These are phyloP conservation scores for Otis tarda DNA, from an alignment of 2,113 vertebrate genomes.

Conservation along the genomic window DNA sequence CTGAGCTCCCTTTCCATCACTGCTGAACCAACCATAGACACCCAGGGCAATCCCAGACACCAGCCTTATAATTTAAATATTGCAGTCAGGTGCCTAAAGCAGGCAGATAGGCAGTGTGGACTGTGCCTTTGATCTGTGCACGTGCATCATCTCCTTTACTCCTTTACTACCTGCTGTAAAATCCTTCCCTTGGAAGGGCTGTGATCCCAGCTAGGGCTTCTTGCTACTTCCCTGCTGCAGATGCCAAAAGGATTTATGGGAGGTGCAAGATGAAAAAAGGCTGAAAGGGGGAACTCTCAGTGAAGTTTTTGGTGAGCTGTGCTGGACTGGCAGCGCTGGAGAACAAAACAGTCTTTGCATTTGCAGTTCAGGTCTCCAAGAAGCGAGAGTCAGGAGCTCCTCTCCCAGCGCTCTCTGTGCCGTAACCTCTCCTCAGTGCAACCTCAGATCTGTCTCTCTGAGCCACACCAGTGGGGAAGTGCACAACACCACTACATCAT, in stretches of 20 bases:
- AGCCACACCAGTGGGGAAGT: background rate
- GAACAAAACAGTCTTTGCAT: background rate
- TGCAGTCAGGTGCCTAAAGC: background rate
- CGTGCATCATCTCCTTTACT: background rate
- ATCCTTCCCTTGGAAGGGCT: background rate
- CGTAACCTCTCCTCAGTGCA: fast-evolving
- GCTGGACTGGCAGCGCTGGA: background rate
- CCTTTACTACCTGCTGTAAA: slow-evolving; percentile 6
- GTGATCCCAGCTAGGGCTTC: background rate
- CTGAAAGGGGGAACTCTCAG: background rate
- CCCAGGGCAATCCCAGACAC: background rate
- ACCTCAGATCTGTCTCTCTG: background rate
- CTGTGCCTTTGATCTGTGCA: background rate
- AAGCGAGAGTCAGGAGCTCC: fast-evolving
- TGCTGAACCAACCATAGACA: background rate
- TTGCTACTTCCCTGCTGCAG: background rate
- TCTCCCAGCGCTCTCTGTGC: background rate
- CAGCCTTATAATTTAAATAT: background rate
- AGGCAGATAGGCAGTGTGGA: fast-evolving
- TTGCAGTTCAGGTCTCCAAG: background rate
- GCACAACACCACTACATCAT: fast-evolving
- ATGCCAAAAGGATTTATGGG: background rate
- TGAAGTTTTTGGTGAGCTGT: background rate
- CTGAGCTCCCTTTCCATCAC: background rate
- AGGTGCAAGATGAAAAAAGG: background rate